phyloP scores from a whole-genome alignment of 2,797 vertebrate species.

The Myripristis jacobus region DNA sequence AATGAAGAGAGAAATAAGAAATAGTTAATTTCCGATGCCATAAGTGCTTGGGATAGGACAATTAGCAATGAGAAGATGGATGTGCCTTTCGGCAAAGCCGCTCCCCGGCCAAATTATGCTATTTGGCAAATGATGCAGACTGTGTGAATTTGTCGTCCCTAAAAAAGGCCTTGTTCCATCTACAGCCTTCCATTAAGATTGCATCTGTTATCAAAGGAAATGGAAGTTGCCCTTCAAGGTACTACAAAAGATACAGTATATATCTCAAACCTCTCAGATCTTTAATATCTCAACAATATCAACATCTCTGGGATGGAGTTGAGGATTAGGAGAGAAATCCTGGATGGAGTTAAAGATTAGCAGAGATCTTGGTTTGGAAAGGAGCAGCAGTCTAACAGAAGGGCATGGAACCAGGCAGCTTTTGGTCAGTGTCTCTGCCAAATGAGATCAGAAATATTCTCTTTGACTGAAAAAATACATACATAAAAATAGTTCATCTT shows the following conservation, averaged over 20 bases:
- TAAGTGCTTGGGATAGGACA: constrained; percentile 19
- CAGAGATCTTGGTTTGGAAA: constrained; percentile 12
- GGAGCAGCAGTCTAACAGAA: not conserved
- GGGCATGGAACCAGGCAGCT: constrained; percentile 3
- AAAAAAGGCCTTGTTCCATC: constrained; percentile 15
- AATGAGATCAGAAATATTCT: not conserved
- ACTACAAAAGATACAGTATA: constrained; percentile 27
- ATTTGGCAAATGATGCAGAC: constrained; percentile 55
- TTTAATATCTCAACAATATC: constrained; percentile 32
- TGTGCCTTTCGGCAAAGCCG: constrained; percentile 37
- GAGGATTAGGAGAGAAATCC: constrained; percentile 43
- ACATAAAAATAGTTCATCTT: too few species aligned
- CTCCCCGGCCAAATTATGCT: constrained; percentile 46
- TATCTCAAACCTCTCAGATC: constrained; percentile 43
- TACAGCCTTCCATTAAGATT: constrained; percentile 44
- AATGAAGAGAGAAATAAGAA: constrained; percentile 14
- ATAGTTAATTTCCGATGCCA: constrained; percentile 35
- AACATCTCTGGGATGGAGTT: constrained; percentile 25
- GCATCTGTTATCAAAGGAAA: constrained; percentile 53
- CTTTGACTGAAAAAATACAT: too few species aligned
- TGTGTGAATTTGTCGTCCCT: constrained; percentile 10
- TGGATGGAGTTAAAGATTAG: constrained; percentile 50
- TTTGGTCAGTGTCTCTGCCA: constrained; percentile 29
- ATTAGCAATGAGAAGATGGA: constrained; percentile 49
- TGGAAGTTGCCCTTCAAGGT: constrained; percentile 45